Base-by-base conservation (phyloP, 2,797 vertebrate genomes). In the Centroberyx gerrardi region DNA sequence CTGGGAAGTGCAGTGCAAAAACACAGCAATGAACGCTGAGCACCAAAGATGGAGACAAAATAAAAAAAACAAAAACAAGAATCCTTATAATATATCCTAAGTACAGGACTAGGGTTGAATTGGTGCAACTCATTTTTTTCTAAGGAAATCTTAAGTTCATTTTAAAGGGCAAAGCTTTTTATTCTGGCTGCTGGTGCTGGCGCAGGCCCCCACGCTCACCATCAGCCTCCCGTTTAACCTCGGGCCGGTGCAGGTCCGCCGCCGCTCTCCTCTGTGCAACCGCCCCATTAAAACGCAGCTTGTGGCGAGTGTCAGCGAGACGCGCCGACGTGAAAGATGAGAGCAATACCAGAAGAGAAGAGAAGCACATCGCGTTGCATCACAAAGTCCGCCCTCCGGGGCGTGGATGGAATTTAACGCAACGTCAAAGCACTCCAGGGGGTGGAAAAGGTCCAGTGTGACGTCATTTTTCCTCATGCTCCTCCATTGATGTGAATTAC, bases 301-400 rank as follows among this genome's bases (percentile, higher is more conserved):
- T 63, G 86, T 92, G 92, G 93, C 88, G 5, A 90, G 80, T 93
- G 92, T 90, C 90, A 86, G 74, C 13, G 14, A 66, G 78, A n/a
- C 72, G 65, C 49, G 76, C 52, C 22, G 5, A 72, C 55, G 79
- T 92, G 91, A 92, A 83, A 81, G 84, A 94, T 90, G 92, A 89
- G 83, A 60, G 87, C 81, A 93, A 93, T 93, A 91, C 91, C 75
- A 66, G 73, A 72, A 78, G 82, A 66, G 73, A 72, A 78, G 82
- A 80, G 87, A 78, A 88, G 64, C 83, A 28, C 73, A 74, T 79
- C 68, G 46, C 74, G 5, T 78, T 73, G 77, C 68, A 56, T 78
- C 75, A 56, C 54, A 22, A 1, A 28, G 74, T 49, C 51, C 0
- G 36, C 54, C 22, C 80, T 74, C 69, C 5, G 0, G 72, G 80